Conservation (phyloP, 2,797 vertebrate species). For the Bovichtus variegatus region DNA sequence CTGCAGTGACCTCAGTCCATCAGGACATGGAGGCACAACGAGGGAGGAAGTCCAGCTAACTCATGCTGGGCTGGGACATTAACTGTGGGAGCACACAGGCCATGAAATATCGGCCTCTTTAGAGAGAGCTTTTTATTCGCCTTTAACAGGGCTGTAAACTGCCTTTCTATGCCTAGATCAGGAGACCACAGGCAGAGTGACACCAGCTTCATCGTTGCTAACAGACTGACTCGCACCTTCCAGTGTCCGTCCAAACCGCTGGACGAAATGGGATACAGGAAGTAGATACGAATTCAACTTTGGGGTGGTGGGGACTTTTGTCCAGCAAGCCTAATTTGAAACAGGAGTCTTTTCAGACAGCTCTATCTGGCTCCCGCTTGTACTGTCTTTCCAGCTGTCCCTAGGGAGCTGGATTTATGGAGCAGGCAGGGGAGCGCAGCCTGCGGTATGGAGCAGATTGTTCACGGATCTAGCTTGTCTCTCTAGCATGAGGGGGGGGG, state of each 20-base stretch:
- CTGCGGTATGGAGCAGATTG: slow-evolving; percentile 79
- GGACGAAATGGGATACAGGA: slow-evolving; percentile 25
- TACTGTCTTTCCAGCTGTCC: slow-evolving; percentile 66
- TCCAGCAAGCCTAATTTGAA: slow-evolving; percentile 80
- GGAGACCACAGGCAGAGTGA: slow-evolving; percentile 66
- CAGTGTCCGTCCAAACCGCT: neutral
- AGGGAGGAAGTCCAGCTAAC: slow-evolving; percentile 56
- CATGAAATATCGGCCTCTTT: slow-evolving; percentile 75
- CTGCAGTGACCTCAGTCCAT: slow-evolving; percentile 45
- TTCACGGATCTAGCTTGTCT: slow-evolving; percentile 75
- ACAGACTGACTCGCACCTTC: neutral
- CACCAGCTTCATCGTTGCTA: slow-evolving; percentile 26
- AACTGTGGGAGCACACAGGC: slow-evolving; percentile 61
- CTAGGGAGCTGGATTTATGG: slow-evolving; percentile 84
- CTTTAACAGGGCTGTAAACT: slow-evolving; percentile 80
- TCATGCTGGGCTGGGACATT: slow-evolving; percentile 67
- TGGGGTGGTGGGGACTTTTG: slow-evolving; percentile 69
- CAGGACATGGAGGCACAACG: slow-evolving; percentile 23
- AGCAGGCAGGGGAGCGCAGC: slow-evolving; percentile 54
- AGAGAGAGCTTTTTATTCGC: slow-evolving; percentile 69
- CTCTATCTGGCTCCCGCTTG: slow-evolving; percentile 77
- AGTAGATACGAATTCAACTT: slow-evolving; percentile 28
- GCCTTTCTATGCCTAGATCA: slow-evolving; percentile 51
- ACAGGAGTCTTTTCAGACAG: slow-evolving; percentile 79
- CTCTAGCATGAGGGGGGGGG: slow-evolving; percentile 54